Conservation (phyloP, 30 jellyfish, hydroid and myxozoan genomes). For the Mastigias papua region DNA sequence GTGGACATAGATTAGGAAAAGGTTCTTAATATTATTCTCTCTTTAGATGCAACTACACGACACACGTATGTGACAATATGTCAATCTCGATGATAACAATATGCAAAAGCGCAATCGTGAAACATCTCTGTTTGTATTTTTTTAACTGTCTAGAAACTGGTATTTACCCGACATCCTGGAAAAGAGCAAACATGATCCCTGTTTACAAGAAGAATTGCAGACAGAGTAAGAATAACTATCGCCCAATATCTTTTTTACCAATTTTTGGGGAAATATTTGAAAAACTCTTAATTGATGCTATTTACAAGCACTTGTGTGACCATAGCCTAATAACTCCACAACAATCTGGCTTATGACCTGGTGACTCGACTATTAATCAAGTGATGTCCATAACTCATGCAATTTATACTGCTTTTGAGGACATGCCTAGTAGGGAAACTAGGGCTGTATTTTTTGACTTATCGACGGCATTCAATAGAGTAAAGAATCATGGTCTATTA, state of each 20-base stretch:
- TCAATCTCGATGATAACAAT: slow-evolving; percentile 51
- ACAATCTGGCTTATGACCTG: not conserved
- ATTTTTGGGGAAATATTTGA: not conserved
- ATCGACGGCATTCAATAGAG: too few species aligned
- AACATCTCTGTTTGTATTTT: slow-evolving; percentile 7
- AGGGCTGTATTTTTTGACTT: not conserved
- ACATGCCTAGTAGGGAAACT: not conserved
- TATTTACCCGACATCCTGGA: not conserved
- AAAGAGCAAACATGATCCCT: not conserved
- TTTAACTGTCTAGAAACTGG: not conserved
- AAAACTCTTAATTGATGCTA: not conserved
- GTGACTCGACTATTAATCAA: not conserved
- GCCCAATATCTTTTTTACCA: not conserved
- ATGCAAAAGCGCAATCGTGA: slow-evolving; percentile 39
- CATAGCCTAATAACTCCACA: not conserved
- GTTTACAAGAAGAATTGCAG: not conserved
- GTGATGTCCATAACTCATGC: not conserved
- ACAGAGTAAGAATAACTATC: not conserved
- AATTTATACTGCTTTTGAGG: not conserved
- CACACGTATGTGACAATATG: slow-evolving; percentile 59
- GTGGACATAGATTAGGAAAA: slow-evolving; percentile 15
- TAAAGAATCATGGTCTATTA: not conserved
- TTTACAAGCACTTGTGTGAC: not conserved
- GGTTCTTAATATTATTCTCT: not conserved
- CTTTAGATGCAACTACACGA: slow-evolving; percentile 34